Evolutionary conservation across 2,113 vertebrate genomes (phyloP).

Genomic region (Oxygymnocypris stewartii): DNA sequence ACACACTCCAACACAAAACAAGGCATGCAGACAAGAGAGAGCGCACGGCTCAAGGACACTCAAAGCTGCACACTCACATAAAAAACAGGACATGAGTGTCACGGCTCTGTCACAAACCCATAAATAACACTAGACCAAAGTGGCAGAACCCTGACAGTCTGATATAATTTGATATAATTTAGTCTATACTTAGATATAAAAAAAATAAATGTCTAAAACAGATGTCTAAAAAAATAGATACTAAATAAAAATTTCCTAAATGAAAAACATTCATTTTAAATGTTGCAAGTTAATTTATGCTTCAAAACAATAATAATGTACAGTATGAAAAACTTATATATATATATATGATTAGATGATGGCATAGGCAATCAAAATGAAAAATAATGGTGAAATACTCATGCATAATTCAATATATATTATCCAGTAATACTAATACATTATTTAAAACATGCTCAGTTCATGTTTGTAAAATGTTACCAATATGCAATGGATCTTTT

Average conservation of each 20-base stretch:
- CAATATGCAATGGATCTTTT: background rate
- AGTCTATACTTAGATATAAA: background rate
- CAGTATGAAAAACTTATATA: background rate
- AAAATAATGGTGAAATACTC: background rate
- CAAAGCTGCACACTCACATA: too few relatives aligned
- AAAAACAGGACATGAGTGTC: too few relatives aligned
- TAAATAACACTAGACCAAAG: too few relatives aligned
- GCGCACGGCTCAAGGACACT: too few relatives aligned
- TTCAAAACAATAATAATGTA: background rate
- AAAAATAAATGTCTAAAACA: too few relatives aligned
- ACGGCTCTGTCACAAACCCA: too few relatives aligned
- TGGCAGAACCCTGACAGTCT: background rate
- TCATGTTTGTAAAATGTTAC: background rate
- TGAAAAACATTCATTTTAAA: background rate
- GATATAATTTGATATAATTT: background rate
- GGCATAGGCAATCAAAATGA: background rate
- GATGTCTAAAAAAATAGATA: background rate
- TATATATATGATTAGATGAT: background rate
- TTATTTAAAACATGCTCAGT: background rate
- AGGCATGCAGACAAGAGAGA: too few relatives aligned
- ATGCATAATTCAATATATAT: background rate
- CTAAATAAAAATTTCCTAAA: background rate
- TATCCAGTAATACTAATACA: background rate
- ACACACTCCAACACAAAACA: too few relatives aligned
- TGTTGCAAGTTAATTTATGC: background rate